Conservation (phyloP, 2,888 invertebrate genomes). For the Andrena hattorfiana region DNA sequence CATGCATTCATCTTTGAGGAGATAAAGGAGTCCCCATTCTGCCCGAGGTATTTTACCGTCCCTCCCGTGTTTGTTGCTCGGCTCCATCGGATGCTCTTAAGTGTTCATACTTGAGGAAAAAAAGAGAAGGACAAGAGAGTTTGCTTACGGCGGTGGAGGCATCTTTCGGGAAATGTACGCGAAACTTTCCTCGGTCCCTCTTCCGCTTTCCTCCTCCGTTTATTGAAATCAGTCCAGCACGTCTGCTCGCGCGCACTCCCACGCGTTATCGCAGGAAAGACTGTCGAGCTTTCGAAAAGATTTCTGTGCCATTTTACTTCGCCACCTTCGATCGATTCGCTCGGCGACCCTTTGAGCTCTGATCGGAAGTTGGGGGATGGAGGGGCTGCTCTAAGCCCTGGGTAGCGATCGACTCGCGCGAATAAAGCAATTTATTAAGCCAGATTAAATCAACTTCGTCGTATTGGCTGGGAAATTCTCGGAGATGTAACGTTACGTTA, state of each 20-base stretch:
- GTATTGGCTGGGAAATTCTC: too few species aligned
- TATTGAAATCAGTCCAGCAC: constrained; percentile 24
- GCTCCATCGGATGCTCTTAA: constrained; percentile 43
- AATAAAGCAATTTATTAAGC: not conserved
- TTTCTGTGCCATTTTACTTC: not conserved
- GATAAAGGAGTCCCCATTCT: constrained; percentile 47
- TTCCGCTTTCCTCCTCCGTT: constrained; percentile 11
- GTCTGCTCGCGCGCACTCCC: not conserved
- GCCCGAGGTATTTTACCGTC: constrained; percentile 28
- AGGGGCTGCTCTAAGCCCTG: too few species aligned
- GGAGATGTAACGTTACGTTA: too few species aligned
- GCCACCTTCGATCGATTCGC: not conserved
- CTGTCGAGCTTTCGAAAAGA: not conserved
- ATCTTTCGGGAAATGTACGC: constrained; percentile 20
- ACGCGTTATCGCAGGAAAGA: not conserved
- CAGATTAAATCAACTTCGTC: too few species aligned
- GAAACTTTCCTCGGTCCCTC: constrained; percentile 33
- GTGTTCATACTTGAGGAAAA: constrained; percentile 23
- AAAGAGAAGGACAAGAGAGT: constrained; percentile 3
- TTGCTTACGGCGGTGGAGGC: constrained; percentile 6
- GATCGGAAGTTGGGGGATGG: not conserved
- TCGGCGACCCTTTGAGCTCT: not conserved
- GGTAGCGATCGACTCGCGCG: not conserved
- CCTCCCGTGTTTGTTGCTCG: constrained; percentile 33
- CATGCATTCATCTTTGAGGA: constrained; percentile 34